These are phyloP conservation scores for Brienomyrus longianalis DNA, from an alignment of 2,113 vertebrate genomes.

Conservation along the genomic window DNA sequence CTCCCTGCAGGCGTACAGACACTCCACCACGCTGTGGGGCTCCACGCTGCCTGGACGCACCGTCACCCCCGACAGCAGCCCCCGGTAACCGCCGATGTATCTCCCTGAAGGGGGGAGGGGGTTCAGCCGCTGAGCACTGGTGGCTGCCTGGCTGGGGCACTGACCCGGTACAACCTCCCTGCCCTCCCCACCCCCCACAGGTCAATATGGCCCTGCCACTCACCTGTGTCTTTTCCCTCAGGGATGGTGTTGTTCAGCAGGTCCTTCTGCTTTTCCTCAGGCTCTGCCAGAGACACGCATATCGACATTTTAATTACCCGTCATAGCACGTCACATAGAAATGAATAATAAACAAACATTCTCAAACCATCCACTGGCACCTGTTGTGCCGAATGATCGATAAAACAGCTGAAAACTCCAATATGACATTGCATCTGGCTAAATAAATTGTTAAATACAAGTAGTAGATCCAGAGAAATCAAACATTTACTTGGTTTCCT, in stretches of 20 bases:
- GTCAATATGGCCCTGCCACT: background rate
- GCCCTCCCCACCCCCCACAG: background rate
- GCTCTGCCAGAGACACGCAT: conserved; percentile 27
- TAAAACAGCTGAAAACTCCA: background rate
- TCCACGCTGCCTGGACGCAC: conserved; percentile 90
- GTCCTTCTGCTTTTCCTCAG: conserved; percentile 41
- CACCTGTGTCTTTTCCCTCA: conserved; percentile 35
- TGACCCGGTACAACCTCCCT: background rate
- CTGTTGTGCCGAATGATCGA: background rate
- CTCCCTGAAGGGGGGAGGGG: conserved; percentile 46
- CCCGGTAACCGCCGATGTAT: conserved; percentile 84
- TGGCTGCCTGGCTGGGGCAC: background rate
- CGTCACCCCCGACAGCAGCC: conserved; percentile 93
- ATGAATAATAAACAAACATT: background rate
- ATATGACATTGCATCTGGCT: background rate
- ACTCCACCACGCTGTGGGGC: conserved; percentile 94
- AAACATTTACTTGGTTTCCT: background rate
- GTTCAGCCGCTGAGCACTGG: background rate
- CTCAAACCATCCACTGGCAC: background rate
- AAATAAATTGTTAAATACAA: background rate
- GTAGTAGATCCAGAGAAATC: background rate
- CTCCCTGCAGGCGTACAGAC: conserved; percentile 95
- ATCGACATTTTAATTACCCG: background rate
- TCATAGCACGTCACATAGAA: background rate
- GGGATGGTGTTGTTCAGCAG: conserved; percentile 45